Percentiles rank a stretch among this genome's conserved stretches.
Conservation (phyloP, 2,113 vertebrate species). For the Conger conger region DNA sequence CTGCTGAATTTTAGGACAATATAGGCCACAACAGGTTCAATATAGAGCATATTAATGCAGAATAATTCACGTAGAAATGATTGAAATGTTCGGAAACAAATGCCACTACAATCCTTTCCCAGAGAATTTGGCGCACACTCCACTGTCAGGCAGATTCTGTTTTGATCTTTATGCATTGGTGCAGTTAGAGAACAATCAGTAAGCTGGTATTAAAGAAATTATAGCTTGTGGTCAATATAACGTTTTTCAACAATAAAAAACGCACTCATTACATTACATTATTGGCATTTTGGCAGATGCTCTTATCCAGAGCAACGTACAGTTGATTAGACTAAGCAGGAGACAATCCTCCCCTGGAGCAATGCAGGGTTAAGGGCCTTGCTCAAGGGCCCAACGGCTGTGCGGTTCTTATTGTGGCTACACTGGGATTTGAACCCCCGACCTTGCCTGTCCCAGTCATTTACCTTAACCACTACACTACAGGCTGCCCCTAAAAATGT, state of each 20-base stretch:
- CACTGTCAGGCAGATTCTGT: neutral
- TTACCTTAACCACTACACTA: no score
- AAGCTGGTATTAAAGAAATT: neutral
- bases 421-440: no score
- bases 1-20: neutral
- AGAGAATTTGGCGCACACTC: neutral
- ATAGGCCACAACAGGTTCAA: neutral
- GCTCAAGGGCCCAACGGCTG: no score
- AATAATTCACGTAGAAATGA: neutral
- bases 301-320: no score
- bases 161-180: neutral
- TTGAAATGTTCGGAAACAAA: neutral
- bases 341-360: no score
- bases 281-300: no score
- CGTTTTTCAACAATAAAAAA: neutral
- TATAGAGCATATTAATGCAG: neutral
- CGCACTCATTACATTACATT: no score
- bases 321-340: no score
- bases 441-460: no score
- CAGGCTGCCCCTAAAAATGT: no score
- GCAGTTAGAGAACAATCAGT: neutral
- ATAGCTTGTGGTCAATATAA: neutral
- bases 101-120: neutral
- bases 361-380: no score
- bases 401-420: no score